These are phyloP conservation scores for Ridgeia piscesae DNA, from an alignment of 1,140 invertebrate genomes.

Conservation along the genomic window DNA sequence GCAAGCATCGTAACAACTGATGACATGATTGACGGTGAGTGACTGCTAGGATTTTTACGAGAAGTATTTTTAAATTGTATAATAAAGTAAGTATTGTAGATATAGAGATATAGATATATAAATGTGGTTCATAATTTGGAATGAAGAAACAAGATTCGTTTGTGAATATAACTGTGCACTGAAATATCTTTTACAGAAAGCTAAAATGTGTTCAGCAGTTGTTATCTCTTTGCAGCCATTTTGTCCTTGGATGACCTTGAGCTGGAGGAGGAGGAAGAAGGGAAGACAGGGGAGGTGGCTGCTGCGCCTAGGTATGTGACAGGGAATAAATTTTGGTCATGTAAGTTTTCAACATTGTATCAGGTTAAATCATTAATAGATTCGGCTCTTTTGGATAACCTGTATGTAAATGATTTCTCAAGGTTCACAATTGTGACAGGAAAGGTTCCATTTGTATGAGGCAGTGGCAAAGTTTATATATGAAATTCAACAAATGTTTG, in stretches of 20 bases:
- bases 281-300: not conserved
- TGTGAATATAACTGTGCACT: not conserved
- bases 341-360: not conserved
- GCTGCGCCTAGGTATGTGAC: not conserved
- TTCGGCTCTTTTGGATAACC: not conserved
- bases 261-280: not conserved
- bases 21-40: not conserved
- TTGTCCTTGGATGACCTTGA: not conserved
- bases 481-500: not conserved
- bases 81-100: not conserved
- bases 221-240: not conserved
- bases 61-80: not conserved
- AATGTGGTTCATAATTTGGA: not conserved
- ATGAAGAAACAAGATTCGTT: not conserved
- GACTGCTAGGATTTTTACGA: not conserved
- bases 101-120: not conserved
- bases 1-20: not conserved
- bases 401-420: not conserved
- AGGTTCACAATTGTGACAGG: not conserved
- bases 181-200: too few relatives aligned
- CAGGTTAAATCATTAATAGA: not conserved
- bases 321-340: not conserved
- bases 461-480: not conserved
- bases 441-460: not conserved
- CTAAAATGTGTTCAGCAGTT: not conserved